Percentiles rank a stretch among this genome's conserved stretches.
These are phyloP conservation scores for Dinoponera quadriceps DNA, from an alignment of 1,140 invertebrate genomes.

Conservation along the genomic window DNA sequence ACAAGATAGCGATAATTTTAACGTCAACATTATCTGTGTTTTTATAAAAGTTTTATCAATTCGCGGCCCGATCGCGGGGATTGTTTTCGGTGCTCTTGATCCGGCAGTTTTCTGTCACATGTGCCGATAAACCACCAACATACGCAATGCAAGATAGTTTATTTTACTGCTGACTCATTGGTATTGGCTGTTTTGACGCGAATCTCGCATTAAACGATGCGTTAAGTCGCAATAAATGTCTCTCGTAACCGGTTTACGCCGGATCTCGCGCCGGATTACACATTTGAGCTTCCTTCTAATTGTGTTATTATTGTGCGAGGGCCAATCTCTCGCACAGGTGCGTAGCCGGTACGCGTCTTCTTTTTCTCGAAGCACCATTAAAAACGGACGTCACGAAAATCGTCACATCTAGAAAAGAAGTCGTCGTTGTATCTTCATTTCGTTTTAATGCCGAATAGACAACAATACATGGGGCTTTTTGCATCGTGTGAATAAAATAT, in stretches of 20 bases:
- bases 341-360: not conserved
- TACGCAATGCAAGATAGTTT: not conserved
- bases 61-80: not conserved
- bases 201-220: conserved; percentile 20
- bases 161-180: not conserved
- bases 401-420: not conserved
- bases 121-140: not conserved
- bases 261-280: conserved; percentile 23
- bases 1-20: not conserved
- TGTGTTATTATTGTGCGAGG: not conserved
- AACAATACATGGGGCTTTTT: not conserved
- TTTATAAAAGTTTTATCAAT: not conserved
- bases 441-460: not conserved
- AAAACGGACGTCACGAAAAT: not conserved
- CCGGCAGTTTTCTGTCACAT: not conserved
- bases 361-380: not conserved
- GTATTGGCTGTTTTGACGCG: not conserved
- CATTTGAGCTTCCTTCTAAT: conserved; percentile 21
- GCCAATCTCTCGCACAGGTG: not conserved
- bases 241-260: not conserved
- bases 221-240: not conserved
- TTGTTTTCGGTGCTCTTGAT: conserved; percentile 2
- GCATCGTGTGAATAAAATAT: conserved; percentile 34
- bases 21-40: conserved; percentile 6
- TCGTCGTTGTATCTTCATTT: not conserved